Evolutionary conservation across 2,888 invertebrate species (phyloP), one percentile per base, ranked within the genome.

Genomic region (Carabus problematicus): DNA sequence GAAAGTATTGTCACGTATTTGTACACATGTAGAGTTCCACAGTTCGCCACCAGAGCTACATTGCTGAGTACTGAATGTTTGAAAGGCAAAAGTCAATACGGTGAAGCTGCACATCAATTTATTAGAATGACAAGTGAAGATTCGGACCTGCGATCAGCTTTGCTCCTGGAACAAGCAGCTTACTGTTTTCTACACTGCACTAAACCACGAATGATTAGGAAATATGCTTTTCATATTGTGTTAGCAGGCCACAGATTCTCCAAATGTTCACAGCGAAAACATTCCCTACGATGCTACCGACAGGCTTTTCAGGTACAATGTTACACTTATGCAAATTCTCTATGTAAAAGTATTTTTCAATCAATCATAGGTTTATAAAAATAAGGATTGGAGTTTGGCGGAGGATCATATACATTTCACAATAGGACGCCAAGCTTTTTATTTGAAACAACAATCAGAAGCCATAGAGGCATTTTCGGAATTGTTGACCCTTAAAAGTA

Each of bases 111-210:
- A 0, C 92, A 92, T 78, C 95, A 96, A 80, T 87, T 96, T 60
- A 95, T 97, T 75, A 89, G 96, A 71, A 94, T 98, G 93, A 97
- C 97, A 8, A 94, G 94, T 74, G 97, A 98, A 83, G 98, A 98
- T 80, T 95, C 96, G n/a, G 98, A 98, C 83, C 84, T 99, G 66
- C 88, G 96, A 67, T 96, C 96, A 73, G 98, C 97, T 7, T 84
- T 99, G 77, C 83, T 98, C 64, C 84, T 98, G 59, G 98, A 99
- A 81, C 97, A 98, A 81, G 97, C 98, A 0, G 92, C 98, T 0
- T 92, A 96, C 77, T 95, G 96, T 79, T 98, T 95, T 79, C 84
- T 97, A 43, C 82, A 85, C 52, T 85, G 85, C 8, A 84, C 87
- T 12, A 84, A 87, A 73, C 88, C 89, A 39, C 86, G 86, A 64